Conservation (phyloP, 2,113 vertebrate genomes). For the Bubo bubo region DNA sequence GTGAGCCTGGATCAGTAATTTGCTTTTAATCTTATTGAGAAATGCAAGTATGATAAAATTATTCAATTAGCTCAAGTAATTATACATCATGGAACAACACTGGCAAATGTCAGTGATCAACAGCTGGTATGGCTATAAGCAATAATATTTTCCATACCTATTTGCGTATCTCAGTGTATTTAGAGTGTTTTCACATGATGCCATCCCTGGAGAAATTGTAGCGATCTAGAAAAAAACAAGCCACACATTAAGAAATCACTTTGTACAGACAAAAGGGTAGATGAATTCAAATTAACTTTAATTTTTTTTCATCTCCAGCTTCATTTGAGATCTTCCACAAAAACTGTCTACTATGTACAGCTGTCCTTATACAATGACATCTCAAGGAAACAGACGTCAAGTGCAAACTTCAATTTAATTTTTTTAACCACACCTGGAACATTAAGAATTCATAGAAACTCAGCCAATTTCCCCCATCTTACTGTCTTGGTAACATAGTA, state of each 20-base stretch:
- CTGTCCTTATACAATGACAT: not conserved
- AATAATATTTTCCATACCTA: conserved; percentile 80
- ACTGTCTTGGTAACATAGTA: not conserved
- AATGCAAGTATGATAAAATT: not conserved
- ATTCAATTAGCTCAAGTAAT: not conserved
- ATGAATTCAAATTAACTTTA: not conserved
- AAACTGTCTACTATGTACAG: not conserved
- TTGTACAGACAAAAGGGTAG: not conserved
- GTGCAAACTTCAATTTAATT: not conserved
- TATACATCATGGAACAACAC: not conserved
- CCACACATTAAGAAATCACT: not conserved
- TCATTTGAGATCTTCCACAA: not conserved
- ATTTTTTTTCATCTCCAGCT: not conserved
- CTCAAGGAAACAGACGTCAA: not conserved
- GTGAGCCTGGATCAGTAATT: not conserved
- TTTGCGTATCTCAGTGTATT: conserved; percentile 98
- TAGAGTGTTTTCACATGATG: conserved; percentile 97
- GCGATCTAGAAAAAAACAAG: conserved; percentile 83
- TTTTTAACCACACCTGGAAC: not conserved
- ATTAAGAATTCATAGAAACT: not conserved
- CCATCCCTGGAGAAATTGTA: conserved; percentile 97
- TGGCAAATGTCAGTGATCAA: not conserved
- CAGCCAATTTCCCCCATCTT: not conserved
- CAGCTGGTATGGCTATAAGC: not conserved
- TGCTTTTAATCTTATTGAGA: not conserved